phyloP scores from a whole-genome alignment of 2,797 vertebrate species.

The Schizothorax lantsangensis region DNA sequence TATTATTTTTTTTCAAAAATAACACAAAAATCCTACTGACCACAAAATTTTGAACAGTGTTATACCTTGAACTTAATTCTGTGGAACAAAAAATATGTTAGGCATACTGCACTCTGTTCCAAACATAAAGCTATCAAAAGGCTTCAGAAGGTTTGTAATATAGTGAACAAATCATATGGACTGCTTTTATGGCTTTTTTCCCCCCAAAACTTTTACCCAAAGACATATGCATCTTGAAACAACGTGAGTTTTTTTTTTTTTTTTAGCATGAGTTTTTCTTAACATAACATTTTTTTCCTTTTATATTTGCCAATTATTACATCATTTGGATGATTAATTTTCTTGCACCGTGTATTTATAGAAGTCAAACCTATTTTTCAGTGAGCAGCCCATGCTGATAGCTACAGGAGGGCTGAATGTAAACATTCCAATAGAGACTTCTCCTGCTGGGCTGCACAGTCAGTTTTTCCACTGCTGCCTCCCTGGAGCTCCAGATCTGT shows the following conservation, averaged over 20 bases:
- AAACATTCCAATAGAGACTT: conserved; percentile 32
- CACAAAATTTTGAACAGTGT: not conserved
- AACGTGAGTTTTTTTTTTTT: not conserved
- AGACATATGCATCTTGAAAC: not conserved
- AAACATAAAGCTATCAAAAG: not conserved
- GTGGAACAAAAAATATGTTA: not conserved
- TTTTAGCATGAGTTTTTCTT: not conserved
- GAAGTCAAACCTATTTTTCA: not conserved
- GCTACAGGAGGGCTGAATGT: conserved; percentile 19
- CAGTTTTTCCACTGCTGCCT: conserved; percentile 43
- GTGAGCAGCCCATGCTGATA: not conserved
- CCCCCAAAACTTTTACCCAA: too few species aligned
- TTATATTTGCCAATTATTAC: not conserved
- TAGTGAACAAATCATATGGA: not conserved
- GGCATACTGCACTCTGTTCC: not conserved
- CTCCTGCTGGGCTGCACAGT: conserved; percentile 3
- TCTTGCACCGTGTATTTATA: conserved; percentile 23
- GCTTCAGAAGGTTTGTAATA: not conserved
- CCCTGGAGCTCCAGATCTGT: conserved; percentile 3
- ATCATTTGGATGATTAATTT: not conserved
- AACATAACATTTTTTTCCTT: not conserved
- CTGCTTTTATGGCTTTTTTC: not conserved
- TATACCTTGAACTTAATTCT: not conserved
- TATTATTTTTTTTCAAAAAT: not conserved
- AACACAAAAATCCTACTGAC: not conserved